Base-by-base conservation (phyloP, 2,113 vertebrate species). In the Jacana jacana region DNA sequence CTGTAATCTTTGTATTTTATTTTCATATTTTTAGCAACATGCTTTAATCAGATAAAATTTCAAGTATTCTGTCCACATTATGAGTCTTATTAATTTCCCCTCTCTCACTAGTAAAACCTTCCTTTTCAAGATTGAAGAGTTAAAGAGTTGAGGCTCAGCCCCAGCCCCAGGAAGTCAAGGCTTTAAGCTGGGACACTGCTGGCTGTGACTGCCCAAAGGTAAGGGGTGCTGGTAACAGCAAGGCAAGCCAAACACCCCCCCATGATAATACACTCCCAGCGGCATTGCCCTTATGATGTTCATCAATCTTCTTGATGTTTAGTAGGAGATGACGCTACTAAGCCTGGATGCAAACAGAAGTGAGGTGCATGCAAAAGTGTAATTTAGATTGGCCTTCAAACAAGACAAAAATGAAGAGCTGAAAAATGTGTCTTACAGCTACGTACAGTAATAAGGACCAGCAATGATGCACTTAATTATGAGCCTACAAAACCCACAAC, bases 381-480 rank as follows among this genome's bases (percentile, higher is more conserved):
- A 57, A 44, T 46, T 64, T 69, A 39, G 57, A 42, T 6, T 31
- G 24, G 71, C 48, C 39, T 89, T 63, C 30, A 76, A 20, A 77
- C 16, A 28, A 92, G 81, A 88, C 42, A 95, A 96, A 96, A 96
- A 95, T 22, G 22, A 91, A 79, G 72, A 86, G 70, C 40, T 91
- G 78, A 71, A 39, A 71, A 89, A 89, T 6, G 4, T 57, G 63
- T 44, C 77, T 37, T 58, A 42, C 5, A 81, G 35, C 69, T 68
- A 76, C 18, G 18, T 24, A 30, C 6, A 52, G 77, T 52, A 81
- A 81, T 61, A 73, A 61, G 48, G 49, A 58, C 9, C 22, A 65
- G 69, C 28, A 89, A 77, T 72, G 33, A 52, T 17, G 28, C 3
- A 27, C 19, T 82, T 44, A 15, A 51, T 37, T 61, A n/a, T 15